Evolutionary conservation across 2,113 vertebrate genomes (phyloP), one percentile per base, ranked within the genome.

Genomic region (Aythya baeri): DNA sequence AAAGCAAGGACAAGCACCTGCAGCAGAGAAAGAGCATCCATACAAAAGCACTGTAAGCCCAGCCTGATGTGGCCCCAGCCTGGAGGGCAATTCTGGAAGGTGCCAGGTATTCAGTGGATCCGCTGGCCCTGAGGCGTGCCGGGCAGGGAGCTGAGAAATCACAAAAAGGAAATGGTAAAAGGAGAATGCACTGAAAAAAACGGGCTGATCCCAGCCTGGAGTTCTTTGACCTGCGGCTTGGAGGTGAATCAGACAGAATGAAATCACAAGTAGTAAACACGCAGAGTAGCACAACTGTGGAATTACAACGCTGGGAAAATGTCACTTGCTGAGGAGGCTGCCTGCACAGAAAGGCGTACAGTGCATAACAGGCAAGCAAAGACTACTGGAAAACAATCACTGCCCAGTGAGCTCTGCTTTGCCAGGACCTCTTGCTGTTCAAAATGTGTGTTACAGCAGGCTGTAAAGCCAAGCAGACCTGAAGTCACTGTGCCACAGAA

Each of bases 1-100:
- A 89, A 90, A 81, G 57, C 76, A 58, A 85, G 79, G 79, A 90
- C 76, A 88, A 87, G 68, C 52, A 80, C 79, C 83, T 75, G 76
- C 76, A 72, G 59, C 61, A 86, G 76, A 71, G 76, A 62, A 62
- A 65, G 34, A 43, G 17, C 44, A 27, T 18, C 61, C 41, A 46
- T 62, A 55, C 57, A 71, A 67, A 79, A 67, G 74, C 67, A 29
- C 38, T 6, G 9, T 41, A 77, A 29, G 26, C 63, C 52, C 76
- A 44, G 63, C 15, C 8, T 43, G 73, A 16, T 14, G 38, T 3
- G 3, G 49, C 11, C 34, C 15, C 29, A 87, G 41, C 43, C 15
- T 26, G 23, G 52, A 72, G 7, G 41, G 27, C n/a, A 73, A 8
- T 46, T 62, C 25, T 29, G 4, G 66, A 72, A 86, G 5, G 31